phyloP scores from a whole-genome alignment of 2,797 vertebrate species.

The Malurus leucopterus region DNA sequence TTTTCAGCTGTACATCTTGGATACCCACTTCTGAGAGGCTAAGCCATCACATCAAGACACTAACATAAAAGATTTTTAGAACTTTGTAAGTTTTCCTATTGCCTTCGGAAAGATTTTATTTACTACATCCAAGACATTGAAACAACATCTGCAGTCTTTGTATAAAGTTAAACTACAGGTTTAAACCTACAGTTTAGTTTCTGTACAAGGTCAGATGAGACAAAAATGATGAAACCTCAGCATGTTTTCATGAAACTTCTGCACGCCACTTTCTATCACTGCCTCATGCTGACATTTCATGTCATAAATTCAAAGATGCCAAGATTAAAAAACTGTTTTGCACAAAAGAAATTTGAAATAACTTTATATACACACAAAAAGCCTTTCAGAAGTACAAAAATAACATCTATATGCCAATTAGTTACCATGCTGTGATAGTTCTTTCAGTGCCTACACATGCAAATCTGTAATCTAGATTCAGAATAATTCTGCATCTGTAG shows the following conservation, averaged over 20 bases:
- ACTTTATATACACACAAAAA: slow-evolving; percentile 75
- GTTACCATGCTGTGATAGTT: slow-evolving; percentile 65
- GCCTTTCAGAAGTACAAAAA: slow-evolving; percentile 76
- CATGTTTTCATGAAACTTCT: background rate
- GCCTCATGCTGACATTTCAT: slow-evolving; percentile 58
- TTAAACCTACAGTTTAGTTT: slow-evolving; percentile 47
- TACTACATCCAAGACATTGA: background rate
- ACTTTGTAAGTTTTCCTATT: background rate
- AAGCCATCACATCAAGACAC: background rate
- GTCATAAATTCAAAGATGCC: slow-evolving; percentile 47
- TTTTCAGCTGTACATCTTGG: background rate
- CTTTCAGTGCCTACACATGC: slow-evolving; percentile 67
- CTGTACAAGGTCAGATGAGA: slow-evolving; percentile 42
- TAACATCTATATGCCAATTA: slow-evolving; percentile 69
- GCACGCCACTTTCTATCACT: background rate
- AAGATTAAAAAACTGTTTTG: slow-evolving; percentile 68
- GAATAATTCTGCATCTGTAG: slow-evolving; percentile 33
- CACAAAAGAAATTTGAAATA: slow-evolving; percentile 68
- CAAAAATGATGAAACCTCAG: background rate
- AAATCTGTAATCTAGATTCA: slow-evolving; percentile 39
- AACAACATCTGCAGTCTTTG: background rate
- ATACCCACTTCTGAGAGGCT: background rate
- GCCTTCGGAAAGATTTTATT: background rate
- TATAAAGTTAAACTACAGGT: slow-evolving; percentile 31
- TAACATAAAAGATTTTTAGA: background rate